Base-by-base conservation (phyloP, 2,797 vertebrate genomes). In the Oreortyx pictus region DNA sequence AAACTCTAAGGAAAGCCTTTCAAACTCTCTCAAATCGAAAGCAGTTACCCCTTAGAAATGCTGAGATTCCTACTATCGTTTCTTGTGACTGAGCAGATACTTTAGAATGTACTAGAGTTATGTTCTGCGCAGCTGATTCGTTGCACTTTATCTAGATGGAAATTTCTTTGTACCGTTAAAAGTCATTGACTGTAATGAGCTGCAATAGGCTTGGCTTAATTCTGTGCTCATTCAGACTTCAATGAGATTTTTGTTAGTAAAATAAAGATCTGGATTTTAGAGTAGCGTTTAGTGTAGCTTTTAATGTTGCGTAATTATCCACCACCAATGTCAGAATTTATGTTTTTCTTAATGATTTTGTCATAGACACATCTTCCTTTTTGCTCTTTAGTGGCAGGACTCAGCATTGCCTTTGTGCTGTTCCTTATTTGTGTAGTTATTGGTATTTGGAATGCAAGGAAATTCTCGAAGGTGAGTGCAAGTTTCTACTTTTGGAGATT, bases 311-410 rank as follows among this genome's bases (percentile, higher is more conserved):
- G 20, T 52, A 25, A 37, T 73, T 84, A 47, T 7, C 41, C 24
- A 59, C 11, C 18, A 71, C 60, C 78, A 77, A 68, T 8, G 39
- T n/a, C 70, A 37, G 10, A 66, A 50, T n/a, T 56, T 59, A 10
- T 2, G 29, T 67, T 76, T 70, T 65, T 50, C n/a, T 25, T 72
- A 62, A 60, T 78, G 31, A 6, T 6, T 60, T 75, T 16, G 6
- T 54, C 27, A 54, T 29, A 31, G 18, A 54, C 15, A 16, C 11
- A 20, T 18, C 27, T 86, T 88, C 86, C 41, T 70, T 81, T 82
- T 81, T 82, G 14, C 14, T 93, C 20, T 88, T 81, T 64, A 96
- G 94, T 84, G 82, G 44, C 89, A 89, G 92, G 39, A 86, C 20
- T 92, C 76, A 78, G 79, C 90, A 89, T 93, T 95, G 31, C 25